Evolutionary conservation across 2,797 vertebrate genomes (phyloP).

Genomic region (Natrix natrix): DNA sequence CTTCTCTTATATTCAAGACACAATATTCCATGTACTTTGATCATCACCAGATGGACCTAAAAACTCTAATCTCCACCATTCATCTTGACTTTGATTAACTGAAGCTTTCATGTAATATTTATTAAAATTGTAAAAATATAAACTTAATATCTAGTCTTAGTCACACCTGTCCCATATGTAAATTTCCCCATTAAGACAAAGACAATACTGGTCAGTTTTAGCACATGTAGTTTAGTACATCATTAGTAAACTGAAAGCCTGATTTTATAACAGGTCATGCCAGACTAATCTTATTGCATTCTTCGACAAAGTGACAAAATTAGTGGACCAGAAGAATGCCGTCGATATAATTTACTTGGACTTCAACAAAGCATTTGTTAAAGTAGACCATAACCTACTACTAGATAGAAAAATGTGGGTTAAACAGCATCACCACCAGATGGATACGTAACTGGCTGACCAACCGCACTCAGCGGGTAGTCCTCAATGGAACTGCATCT

Average conservation of each 20-base stretch:
- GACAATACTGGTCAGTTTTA: neutral
- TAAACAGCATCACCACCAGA: too few relatives aligned
- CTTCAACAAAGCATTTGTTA: too few relatives aligned
- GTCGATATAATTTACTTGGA: too few relatives aligned
- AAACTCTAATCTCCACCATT: neutral
- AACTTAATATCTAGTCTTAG: neutral
- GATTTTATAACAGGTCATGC: neutral
- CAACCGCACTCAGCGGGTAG: too few relatives aligned
- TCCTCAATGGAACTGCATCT: too few relatives aligned
- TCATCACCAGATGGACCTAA: neutral
- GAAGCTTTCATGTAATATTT: neutral
- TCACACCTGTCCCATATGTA: neutral
- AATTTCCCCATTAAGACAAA: neutral
- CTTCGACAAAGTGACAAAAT: too few relatives aligned
- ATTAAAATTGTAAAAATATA: neutral
- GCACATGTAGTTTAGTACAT: neutral
- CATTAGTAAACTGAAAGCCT: neutral
- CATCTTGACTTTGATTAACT: neutral
- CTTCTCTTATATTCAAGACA: neutral
- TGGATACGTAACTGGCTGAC: too few relatives aligned
- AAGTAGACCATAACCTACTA: too few relatives aligned
- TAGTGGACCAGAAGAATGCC: too few relatives aligned
- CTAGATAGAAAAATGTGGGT: too few relatives aligned
- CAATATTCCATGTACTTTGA: neutral
- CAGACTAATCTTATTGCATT: too few relatives aligned